phyloP scores from a whole-genome alignment of 2,797 vertebrate species.

The Cichlasoma orientale region DNA sequence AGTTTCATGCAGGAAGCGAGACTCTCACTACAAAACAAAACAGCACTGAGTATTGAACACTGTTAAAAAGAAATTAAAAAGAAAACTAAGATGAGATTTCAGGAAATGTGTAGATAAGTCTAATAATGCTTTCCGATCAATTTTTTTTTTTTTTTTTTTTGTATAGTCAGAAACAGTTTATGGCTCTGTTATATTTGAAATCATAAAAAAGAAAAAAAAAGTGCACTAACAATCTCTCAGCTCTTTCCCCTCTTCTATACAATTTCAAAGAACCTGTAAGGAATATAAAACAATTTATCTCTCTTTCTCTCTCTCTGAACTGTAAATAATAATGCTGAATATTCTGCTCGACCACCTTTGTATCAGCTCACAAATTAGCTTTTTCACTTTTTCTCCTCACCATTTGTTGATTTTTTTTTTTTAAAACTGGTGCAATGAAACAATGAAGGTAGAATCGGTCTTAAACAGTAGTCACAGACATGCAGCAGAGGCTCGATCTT shows the following conservation, averaged over 20 bases:
- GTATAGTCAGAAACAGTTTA: slow-evolving; percentile 83
- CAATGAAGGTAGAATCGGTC: slow-evolving; percentile 82
- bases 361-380: slow-evolving; percentile 28
- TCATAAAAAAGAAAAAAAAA: slow-evolving; percentile 76
- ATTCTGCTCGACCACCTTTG: slow-evolving; percentile 41
- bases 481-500: slow-evolving; percentile 72
- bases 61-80: slow-evolving; percentile 76
- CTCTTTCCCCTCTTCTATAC: slow-evolving; percentile 58
- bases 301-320: slow-evolving; percentile 8
- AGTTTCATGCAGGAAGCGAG: slow-evolving; percentile 77
- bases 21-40: slow-evolving; percentile 83
- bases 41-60: slow-evolving; percentile 96
- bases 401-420: not conserved
- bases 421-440: slow-evolving; percentile 85
- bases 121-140: slow-evolving; percentile 80
- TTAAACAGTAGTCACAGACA: slow-evolving; percentile 72
- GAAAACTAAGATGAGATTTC: slow-evolving; percentile 67
- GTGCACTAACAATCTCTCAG: slow-evolving; percentile 84
- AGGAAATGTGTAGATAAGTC: slow-evolving; percentile 76
- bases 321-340: slow-evolving; percentile 69
- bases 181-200: slow-evolving; percentile 80
- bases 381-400: slow-evolving; percentile 3
- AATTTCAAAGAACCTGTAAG: slow-evolving; percentile 31
- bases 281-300: slow-evolving; percentile 32
- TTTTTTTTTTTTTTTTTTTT: slow-evolving; percentile 44